Evolutionary conservation across 2,797 vertebrate genomes (phyloP), one percentile per base, ranked within the genome.

Genomic region (Kryptolebias ocellatus): DNA sequence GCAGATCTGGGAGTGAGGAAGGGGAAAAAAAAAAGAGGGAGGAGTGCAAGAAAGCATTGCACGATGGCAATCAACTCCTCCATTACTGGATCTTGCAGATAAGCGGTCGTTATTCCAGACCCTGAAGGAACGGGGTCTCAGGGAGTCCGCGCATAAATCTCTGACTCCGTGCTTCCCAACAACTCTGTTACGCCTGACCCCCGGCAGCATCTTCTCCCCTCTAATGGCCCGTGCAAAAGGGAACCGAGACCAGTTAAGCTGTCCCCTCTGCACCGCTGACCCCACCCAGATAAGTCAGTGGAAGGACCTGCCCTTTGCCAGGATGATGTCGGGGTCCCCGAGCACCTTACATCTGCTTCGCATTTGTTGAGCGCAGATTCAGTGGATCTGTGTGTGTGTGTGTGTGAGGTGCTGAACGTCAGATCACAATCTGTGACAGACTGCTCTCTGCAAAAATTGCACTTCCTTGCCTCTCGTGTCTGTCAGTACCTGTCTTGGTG

Each of bases 31-130:
- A 18, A 50, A 44, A 65, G 39, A 81, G 79, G 51, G 78, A 73
- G 74, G 78, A 84, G 80, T 56, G 44, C 39, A 69, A 50, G 55
- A 79, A 93, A 88, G 91, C 91, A 93, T 94, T 88, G 85, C 91
- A 92, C 84, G 88, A 84, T 92, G 86, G 87, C 87, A 91, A 93
- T 93, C 90, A 92, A 93, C 89, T 88, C 73, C 89, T 92, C 86
- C 78, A 72, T 89, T 74, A 72, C 89, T 87, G 84, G 77, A 86
- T 86, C 76, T 79, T 83, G 83, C 76, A 89, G 91, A 93, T 92
- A 89, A 92, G 73, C 72, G 74, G 61, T 31, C 57, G 60, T 74
- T 89, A 84, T 89, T 91, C 79, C 85, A 86, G 78, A 79, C 83
- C 89, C 83, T 72, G 59, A 44, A 88, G 89, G 69, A 74, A 67